phyloP scores from a whole-genome alignment of 2,888 invertebrate species.

The Polyploca ridens region DNA sequence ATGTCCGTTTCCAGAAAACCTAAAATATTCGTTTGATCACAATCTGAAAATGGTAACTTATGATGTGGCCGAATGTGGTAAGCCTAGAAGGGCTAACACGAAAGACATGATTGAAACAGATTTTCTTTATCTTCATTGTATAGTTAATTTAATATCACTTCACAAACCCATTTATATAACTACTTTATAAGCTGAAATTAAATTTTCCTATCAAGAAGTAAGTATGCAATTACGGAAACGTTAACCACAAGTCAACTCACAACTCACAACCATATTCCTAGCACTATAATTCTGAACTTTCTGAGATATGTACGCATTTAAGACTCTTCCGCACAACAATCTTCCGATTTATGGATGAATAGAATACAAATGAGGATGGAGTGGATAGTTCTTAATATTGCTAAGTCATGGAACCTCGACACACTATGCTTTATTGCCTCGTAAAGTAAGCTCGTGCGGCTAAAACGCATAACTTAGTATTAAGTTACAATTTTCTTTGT shows the following conservation, averaged over 20 bases:
- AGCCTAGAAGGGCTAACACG: too few species aligned
- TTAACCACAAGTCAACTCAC: neutral
- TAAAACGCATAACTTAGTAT: slow-evolving; percentile 73
- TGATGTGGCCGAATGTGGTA: too few species aligned
- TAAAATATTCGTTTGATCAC: too few species aligned
- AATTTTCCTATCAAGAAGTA: too few species aligned
- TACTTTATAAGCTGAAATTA: too few species aligned
- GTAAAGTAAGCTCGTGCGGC: slow-evolving; percentile 73
- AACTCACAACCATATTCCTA: neutral
- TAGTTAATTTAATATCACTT: too few species aligned
- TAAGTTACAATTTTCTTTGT: slow-evolving; percentile 67
- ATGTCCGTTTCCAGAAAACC: too few species aligned
- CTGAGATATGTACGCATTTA: neutral
- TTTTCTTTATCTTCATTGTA: too few species aligned
- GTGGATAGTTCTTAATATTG: slow-evolving; percentile 68
- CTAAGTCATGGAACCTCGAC: slow-evolving; percentile 66
- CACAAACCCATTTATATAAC: too few species aligned
- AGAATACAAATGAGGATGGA: slow-evolving; percentile 67
- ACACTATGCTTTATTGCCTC: slow-evolving; percentile 69
- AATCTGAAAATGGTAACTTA: too few species aligned
- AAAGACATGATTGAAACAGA: too few species aligned
- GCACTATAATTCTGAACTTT: neutral
- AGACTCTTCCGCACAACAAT: slow-evolving; percentile 48
- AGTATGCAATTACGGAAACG: too few species aligned
- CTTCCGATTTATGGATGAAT: slow-evolving; percentile 66